phyloP scores from a whole-genome alignment of 1,140 invertebrate genomes.

The Apis laboriosa region DNA sequence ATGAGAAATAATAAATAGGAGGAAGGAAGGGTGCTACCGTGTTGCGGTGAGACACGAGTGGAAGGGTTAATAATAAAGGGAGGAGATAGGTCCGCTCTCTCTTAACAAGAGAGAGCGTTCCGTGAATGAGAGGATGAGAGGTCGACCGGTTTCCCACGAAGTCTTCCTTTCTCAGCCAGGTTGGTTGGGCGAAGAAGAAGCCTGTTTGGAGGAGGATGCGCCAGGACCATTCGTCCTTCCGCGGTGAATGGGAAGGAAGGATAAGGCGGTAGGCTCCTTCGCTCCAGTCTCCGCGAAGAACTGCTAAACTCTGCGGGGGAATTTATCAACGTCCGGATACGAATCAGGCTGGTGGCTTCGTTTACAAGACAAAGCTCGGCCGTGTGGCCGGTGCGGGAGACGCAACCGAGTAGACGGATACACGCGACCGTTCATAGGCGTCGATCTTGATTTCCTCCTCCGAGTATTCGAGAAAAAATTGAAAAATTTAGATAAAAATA shows the following conservation, averaged over 20 bases:
- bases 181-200: neutral
- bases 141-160: slow-evolving; percentile 59
- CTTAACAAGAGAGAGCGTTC: slow-evolving; percentile 39
- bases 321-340: slow-evolving; percentile 81
- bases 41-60: no score
- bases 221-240: slow-evolving; percentile 65
- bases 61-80: slow-evolving; percentile 26
- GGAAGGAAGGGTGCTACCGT: neutral
- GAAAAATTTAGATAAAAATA: no score
- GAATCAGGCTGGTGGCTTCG: slow-evolving; percentile 80
- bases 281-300: slow-evolving; percentile 53
- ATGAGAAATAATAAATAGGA: neutral
- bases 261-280: slow-evolving; percentile 44
- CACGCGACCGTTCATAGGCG: slow-evolving; percentile 55
- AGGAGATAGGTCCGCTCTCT: neutral
- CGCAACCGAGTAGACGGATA: slow-evolving; percentile 45
- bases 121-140: slow-evolving; percentile 14
- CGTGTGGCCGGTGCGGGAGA: slow-evolving; percentile 67
- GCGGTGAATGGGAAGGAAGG: slow-evolving; percentile 63
- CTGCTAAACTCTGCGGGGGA: slow-evolving; percentile 68
- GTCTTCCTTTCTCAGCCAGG: slow-evolving; percentile 22
- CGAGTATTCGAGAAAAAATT: no score
- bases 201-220: slow-evolving; percentile 39
- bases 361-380: slow-evolving; percentile 81
- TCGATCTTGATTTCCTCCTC: slow-evolving; percentile 27